Evolutionary conservation across 2,113 vertebrate genomes (phyloP).

Genomic region (Xyrauchen texanus): DNA sequence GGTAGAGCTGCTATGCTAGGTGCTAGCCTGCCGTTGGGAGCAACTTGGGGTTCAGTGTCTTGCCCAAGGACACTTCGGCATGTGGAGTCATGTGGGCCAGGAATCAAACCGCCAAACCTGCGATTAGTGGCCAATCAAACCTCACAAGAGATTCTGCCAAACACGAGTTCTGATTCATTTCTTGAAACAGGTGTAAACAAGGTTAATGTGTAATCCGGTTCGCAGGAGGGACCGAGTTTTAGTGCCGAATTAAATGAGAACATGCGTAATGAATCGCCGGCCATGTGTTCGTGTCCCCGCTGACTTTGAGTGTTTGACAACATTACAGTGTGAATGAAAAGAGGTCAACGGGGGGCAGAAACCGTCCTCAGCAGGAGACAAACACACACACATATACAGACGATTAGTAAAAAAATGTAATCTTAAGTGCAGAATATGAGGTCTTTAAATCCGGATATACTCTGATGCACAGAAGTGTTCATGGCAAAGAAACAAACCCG

Average conservation of each 20-base stretch:
- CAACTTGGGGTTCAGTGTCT: too few relatives aligned
- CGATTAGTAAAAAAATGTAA: background rate
- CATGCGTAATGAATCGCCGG: slow-evolving; percentile 35
- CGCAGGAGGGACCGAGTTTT: background rate
- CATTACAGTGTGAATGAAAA: slow-evolving; percentile 27
- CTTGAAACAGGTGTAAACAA: slow-evolving; percentile 40
- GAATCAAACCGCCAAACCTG: too few relatives aligned
- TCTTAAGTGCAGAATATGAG: background rate
- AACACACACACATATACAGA: background rate
- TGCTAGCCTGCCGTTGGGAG: too few relatives aligned
- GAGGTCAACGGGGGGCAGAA: slow-evolving; percentile 28
- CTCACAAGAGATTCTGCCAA: background rate
- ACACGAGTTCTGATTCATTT: background rate
- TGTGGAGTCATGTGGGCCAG: too few relatives aligned
- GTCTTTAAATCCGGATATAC: background rate
- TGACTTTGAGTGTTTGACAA: slow-evolving; percentile 12
- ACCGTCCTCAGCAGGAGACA: slow-evolving; percentile 11
- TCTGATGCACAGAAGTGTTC: background rate
- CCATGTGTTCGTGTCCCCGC: background rate
- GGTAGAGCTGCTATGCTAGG: too few relatives aligned
- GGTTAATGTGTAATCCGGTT: slow-evolving; percentile 28
- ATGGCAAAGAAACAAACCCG: background rate
- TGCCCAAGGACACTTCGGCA: too few relatives aligned
- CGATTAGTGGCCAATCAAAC: too few relatives aligned
- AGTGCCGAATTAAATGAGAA: slow-evolving; percentile 33